Base-by-base conservation (phyloP, 2,797 vertebrate species). In the Lutjanus campechanus region DNA sequence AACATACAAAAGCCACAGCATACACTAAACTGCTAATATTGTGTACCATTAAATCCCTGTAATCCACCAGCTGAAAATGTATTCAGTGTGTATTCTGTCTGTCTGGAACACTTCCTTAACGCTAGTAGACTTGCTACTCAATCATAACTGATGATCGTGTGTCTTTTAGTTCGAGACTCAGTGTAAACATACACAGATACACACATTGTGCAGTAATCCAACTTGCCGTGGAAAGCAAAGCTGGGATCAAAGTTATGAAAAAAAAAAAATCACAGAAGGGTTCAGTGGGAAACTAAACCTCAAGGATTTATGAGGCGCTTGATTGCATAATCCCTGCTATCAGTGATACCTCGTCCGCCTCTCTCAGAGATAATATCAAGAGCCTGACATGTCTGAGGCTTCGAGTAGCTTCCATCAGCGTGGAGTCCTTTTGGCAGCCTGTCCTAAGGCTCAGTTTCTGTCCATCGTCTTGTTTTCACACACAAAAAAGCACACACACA, bases 291-390 rank as follows among this genome's bases (percentile, higher is more conserved):
- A 82, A 78, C 75, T 69, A 79, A 82, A 88, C 77, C 67, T 73
- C 7, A 1, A 53, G 83, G 76, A 77, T 85, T 81, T 76, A 82
- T 58, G 59, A 65, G 63, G 73, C 4, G 2, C 51, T 70, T 65
- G 62, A 86, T 84, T 90, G 82, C 72, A 78, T 74, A 85, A 85
- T 83, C 79, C 79, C 50, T 6, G 62, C 70, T 50, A 81, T 88
- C 68, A 70, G 59, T 61, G 60, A 79, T 41, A 77, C 58, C 56
- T 81, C 5, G 7, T 46, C 41, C 11, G 17, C 66, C 59, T 76
- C 75, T 66, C 56, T 61, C 53, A 19, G 46, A 68, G 68, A 82
- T 62, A 25, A 76, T 7, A 75, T 66, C 71, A 43, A 83, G 60
- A 77, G 65, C 65, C 20, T 13, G 74, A 69, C 84, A 47, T 41